Conservation (phyloP, 2,888 invertebrate genomes). For the Byasa hedistus region DNA sequence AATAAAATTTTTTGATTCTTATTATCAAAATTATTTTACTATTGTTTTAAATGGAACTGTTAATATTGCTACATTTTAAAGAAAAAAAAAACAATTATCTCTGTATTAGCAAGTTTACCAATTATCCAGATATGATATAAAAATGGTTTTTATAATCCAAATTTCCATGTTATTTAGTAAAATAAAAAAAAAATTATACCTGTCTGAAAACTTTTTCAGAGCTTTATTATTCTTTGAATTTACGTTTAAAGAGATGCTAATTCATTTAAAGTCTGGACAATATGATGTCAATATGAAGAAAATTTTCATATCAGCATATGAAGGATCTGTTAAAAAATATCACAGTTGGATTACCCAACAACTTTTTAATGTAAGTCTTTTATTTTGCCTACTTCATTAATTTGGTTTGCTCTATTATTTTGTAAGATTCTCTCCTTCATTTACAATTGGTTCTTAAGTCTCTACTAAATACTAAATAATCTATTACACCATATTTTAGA, state of each 20-base stretch:
- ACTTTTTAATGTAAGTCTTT: slow-evolving; percentile 82
- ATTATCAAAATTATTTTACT: too few relatives aligned
- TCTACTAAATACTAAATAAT: background rate
- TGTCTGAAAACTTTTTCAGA: slow-evolving; percentile 57
- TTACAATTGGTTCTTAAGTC: too few relatives aligned
- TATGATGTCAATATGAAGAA: slow-evolving; percentile 80
- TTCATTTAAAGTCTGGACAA: slow-evolving; percentile 64
- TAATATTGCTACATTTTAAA: too few relatives aligned
- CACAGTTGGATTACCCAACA: slow-evolving; percentile 89
- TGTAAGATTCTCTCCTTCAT: background rate
- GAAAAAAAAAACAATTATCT: too few relatives aligned
- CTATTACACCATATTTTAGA: background rate
- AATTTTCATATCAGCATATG: slow-evolving; percentile 84
- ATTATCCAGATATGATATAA: background rate
- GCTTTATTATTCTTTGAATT: slow-evolving; percentile 82
- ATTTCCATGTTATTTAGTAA: background rate
- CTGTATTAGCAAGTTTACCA: background rate
- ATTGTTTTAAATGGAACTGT: too few relatives aligned
- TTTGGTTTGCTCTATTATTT: background rate
- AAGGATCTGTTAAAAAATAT: slow-evolving; percentile 84
- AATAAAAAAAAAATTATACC: background rate
- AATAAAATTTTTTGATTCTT: background rate
- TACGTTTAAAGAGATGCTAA: slow-evolving; percentile 79
- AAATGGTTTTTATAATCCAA: background rate
- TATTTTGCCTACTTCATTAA: background rate